phyloP scores from a whole-genome alignment of 1,140 invertebrate species.

The Alviniconcha marisindica region DNA sequence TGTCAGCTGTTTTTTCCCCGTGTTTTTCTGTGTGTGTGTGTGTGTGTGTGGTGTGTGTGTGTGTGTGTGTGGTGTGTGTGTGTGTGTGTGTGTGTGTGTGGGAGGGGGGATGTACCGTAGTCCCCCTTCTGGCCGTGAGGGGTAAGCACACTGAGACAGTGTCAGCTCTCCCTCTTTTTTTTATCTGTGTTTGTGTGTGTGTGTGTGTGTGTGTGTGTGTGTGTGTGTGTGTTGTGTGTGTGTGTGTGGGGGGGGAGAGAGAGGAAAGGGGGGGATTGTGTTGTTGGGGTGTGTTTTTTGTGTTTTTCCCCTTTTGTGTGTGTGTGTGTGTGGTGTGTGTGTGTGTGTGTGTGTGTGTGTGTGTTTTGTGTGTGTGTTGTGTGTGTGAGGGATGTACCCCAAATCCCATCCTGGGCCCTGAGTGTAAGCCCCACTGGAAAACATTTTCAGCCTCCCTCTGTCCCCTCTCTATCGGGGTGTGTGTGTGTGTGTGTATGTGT shows the following conservation, averaged over 20 bases:
- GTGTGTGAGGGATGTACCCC: no score
- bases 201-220: background rate
- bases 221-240: background rate
- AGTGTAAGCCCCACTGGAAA: no score
- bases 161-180: no score
- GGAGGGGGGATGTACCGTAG: no score
- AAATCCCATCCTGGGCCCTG: no score
- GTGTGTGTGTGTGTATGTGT: background rate
- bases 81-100: no score
- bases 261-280: no score
- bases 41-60: background rate
- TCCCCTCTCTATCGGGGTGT: background rate
- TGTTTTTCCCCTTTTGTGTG: background rate
- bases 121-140: no score
- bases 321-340: constrained; percentile 20
- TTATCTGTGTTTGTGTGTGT: background rate
- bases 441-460: background rate
- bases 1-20: no score
- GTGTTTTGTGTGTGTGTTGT: background rate
- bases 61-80: background rate
- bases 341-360: background rate
- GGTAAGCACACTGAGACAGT: no score
- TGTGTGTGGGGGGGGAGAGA: no score
- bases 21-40: background rate
- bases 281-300: background rate